These are phyloP conservation scores for Phaethon lepturus DNA, from an alignment of 2,113 vertebrate species.

Conservation along the genomic window DNA sequence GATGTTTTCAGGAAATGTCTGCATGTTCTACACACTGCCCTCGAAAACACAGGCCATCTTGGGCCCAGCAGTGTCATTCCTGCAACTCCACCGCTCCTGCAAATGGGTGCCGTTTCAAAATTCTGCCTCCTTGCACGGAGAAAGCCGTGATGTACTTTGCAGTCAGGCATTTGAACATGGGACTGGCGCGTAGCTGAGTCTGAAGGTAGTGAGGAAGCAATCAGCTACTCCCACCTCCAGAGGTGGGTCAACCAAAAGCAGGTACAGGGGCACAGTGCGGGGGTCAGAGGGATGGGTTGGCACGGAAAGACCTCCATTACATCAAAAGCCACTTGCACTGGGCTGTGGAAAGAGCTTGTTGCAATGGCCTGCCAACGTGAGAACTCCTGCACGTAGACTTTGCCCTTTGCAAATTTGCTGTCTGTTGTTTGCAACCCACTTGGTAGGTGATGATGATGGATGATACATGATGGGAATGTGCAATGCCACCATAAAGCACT, in stretches of 20 bases:
- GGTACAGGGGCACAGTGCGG: rapidly evolving
- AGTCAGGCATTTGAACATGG: neutral
- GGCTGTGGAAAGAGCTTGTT: neutral
- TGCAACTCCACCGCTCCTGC: neutral
- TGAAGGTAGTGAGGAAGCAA: neutral
- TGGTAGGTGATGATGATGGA: neutral
- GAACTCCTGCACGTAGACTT: neutral
- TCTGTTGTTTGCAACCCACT: neutral
- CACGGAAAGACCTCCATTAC: neutral
- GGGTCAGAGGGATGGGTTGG: neutral
- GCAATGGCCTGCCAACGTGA: neutral
- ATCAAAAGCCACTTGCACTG: neutral
- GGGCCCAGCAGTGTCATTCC: neutral
- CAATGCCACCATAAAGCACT: neutral
- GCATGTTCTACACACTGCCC: neutral
- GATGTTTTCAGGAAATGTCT: neutral
- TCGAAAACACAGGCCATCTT: neutral
- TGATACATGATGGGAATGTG: neutral
- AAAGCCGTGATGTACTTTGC: neutral
- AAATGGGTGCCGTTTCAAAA: neutral
- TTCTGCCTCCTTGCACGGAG: neutral
- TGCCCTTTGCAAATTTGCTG: neutral
- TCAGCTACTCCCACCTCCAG: neutral
- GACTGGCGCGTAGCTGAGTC: neutral
- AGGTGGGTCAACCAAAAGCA: neutral